Evolutionary conservation across 1,140 invertebrate species (phyloP), one percentile per base, ranked within the genome.

Genomic region (Neotoxoptera formosana): DNA sequence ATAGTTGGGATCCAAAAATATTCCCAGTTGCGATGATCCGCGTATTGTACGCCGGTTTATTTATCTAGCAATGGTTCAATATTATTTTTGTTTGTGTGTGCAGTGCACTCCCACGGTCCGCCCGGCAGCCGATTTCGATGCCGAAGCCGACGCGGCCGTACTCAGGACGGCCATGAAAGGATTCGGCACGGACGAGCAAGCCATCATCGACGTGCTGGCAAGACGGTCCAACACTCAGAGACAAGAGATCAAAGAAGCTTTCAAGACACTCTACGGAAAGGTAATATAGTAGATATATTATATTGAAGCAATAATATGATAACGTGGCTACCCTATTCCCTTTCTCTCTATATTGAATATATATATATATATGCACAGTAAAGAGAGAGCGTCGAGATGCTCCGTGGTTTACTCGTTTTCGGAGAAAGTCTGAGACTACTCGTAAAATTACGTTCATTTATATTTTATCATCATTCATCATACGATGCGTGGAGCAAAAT

Each of bases 211-310:
- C 94, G 96, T 98, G 7, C 95, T 98, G n/a, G 96, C 96, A 3
- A 96, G 96, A 94, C 95, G 97, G 91, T 96, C 96, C 81, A 97
- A 97, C 94, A 96, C 96, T 51, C 97, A 98, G 95, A 96, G 98
- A 93, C 95, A 97, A 87, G 96, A 97, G 94, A 97, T 98, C 94
- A 96, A 96, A 11, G 96, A 96, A 14, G 96, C 96, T 84, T 98
- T 98, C 96, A 98, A 98, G 95, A 97, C 97, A 76, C 95, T 98
- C 93, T 98, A 97, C 95, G 98, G 98, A 95, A 98, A 98, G 96
- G 97, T 96, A n/a, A n/a, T n/a, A 47, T 47, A 95, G 3, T 30
- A 53, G 25, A 34, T 47, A 45, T 36, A 45, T n/a, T 53, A 53
- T n/a, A n/a, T 2, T 76, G 60, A 34, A 34, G n/a, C 41, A 41